Evolutionary conservation across 2,797 vertebrate genomes (phyloP).

Genomic region (Rhynchotus rufescens): DNA sequence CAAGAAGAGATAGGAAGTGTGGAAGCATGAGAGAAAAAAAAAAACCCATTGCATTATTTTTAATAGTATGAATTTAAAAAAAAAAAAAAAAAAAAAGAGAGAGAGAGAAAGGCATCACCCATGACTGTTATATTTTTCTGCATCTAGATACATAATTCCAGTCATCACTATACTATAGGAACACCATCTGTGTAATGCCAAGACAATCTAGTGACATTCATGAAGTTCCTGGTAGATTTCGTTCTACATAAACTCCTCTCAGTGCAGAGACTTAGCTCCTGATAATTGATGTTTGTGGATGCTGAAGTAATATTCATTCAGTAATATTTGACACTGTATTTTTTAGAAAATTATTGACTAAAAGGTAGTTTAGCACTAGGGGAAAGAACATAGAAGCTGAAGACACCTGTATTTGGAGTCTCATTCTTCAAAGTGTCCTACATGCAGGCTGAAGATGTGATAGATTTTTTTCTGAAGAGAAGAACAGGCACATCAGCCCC

Average conservation of each 20-base stretch:
- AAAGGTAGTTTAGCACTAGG: background rate
- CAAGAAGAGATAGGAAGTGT: background rate
- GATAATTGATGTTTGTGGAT: background rate
- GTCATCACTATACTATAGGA: background rate
- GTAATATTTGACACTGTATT: background rate
- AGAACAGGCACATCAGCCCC: too few species aligned
- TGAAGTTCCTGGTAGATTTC: background rate
- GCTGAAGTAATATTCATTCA: too few species aligned
- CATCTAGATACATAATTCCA: background rate
- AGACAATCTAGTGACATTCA: background rate
- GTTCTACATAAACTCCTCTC: background rate
- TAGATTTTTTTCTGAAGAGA: too few species aligned
- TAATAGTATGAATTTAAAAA: background rate
- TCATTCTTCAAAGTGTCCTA: too few species aligned
- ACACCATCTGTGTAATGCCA: background rate
- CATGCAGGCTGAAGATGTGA: too few species aligned
- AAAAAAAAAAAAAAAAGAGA: too few species aligned
- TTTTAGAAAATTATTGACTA: background rate
- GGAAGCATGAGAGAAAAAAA: background rate
- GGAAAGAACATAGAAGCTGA: too few species aligned
- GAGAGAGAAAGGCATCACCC: too few species aligned
- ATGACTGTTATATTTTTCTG: background rate
- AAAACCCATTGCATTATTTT: background rate
- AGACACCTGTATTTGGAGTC: too few species aligned
- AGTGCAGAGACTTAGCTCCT: background rate